Evolutionary conservation across 2,797 vertebrate species (phyloP).

Genomic region (Typhlichthys eigenmanni): DNA sequence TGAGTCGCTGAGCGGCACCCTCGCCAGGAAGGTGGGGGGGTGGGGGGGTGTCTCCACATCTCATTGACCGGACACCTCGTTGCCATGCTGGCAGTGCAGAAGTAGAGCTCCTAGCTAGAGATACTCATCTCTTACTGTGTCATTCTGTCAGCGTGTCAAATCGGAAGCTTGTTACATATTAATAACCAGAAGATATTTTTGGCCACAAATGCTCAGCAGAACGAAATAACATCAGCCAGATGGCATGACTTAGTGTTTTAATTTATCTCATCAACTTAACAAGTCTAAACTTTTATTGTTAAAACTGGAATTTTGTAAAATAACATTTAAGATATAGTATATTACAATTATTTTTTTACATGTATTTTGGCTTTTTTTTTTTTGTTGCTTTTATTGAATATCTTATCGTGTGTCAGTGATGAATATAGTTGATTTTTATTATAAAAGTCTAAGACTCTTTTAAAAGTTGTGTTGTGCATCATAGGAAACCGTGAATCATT

Average conservation of each 20-base stretch:
- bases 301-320: conserved; percentile 81
- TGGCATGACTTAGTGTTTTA: conserved; percentile 30
- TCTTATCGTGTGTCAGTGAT: conserved; percentile 82
- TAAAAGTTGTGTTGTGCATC: conserved; percentile 72
- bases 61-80: conserved; percentile 39
- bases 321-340: conserved; percentile 80
- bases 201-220: neutral
- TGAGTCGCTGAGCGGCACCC: conserved; percentile 59
- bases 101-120: conserved; percentile 52
- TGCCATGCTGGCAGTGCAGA: conserved; percentile 3
- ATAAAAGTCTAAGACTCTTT: conserved; percentile 79
- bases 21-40: neutral
- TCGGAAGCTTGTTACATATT: conserved; percentile 27
- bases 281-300: conserved; percentile 66
- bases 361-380: conserved; percentile 81
- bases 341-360: conserved; percentile 85
- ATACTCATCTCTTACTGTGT: conserved; percentile 30
- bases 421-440: conserved; percentile 77
- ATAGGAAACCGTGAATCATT: conserved; percentile 77
- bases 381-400: conserved; percentile 79
- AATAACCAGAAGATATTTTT: conserved; percentile 16
- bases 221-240: neutral
- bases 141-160: conserved; percentile 44
- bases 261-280: conserved; percentile 22
- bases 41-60: conserved; percentile 24